Percentiles rank a stretch among this genome's conserved stretches.
Conservation (phyloP, 2,113 vertebrate genomes). For the Eurypyga helias region DNA sequence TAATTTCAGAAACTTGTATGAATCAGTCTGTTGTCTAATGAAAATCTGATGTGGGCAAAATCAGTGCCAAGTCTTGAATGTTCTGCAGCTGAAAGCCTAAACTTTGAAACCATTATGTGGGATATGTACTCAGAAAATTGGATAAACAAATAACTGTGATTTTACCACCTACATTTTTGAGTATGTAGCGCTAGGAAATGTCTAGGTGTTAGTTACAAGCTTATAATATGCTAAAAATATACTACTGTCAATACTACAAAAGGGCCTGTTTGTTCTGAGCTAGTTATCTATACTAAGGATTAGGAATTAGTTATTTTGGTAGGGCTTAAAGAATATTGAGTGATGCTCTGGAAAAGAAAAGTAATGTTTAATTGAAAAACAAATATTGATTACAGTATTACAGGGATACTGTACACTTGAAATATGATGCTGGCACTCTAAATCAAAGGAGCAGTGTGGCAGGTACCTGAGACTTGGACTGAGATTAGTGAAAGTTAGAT, state of each 20-base stretch:
- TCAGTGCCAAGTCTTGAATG: not conserved
- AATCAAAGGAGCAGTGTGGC: not conserved
- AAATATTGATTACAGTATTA: not conserved
- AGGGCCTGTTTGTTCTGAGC: conserved; percentile 5
- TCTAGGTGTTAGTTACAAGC: not conserved
- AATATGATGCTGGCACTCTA: not conserved
- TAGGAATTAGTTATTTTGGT: conserved; percentile 20
- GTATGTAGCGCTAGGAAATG: not conserved
- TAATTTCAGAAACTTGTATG: not conserved
- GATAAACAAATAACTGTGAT: not conserved
- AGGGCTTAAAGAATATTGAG: not conserved
- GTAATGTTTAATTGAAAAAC: conserved; percentile 17
- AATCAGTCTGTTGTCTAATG: not conserved
- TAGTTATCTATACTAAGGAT: not conserved
- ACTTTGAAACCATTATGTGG: not conserved
- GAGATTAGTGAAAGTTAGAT: not conserved
- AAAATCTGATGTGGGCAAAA: not conserved
- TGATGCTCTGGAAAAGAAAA: not conserved
- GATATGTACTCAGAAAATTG: not conserved
- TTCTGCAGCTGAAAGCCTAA: not conserved
- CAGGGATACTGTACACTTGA: not conserved
- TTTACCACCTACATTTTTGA: not conserved
- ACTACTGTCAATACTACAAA: not conserved
- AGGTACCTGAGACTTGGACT: not conserved
- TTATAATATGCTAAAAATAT: conserved; percentile 16